Percentiles rank a stretch among this genome's conserved stretches.
These are phyloP conservation scores for Dermatophagoides farinae DNA, from an alignment of 1,140 invertebrate genomes.

Conservation along the genomic window DNA sequence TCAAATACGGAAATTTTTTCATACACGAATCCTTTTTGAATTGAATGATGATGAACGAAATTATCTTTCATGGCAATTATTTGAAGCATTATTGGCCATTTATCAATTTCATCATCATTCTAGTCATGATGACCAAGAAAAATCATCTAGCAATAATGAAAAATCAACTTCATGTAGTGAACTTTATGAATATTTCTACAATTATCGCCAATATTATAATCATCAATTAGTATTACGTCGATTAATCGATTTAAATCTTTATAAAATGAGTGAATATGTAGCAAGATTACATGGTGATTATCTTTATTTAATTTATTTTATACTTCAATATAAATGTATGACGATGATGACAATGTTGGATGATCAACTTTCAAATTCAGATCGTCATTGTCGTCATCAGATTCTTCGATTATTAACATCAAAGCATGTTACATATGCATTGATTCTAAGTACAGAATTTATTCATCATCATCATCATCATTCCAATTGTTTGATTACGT, in stretches of 20 bases:
- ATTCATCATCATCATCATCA: background rate
- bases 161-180: background rate
- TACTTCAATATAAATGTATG: background rate
- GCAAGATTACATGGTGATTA: background rate
- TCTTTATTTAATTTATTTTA: background rate
- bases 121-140: background rate
- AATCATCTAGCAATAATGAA: background rate
- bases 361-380: too few relatives aligned
- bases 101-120: background rate
- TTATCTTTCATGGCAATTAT: background rate
- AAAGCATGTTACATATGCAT: background rate
- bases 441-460: background rate
- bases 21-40: background rate
- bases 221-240: background rate
- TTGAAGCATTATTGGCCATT: background rate
- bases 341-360: too few relatives aligned
- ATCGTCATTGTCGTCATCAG: too few relatives aligned
- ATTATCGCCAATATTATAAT: background rate
- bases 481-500: background rate
- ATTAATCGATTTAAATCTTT: background rate
- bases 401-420: background rate
- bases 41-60: background rate
- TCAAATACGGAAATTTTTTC: background rate
- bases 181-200: background rate
- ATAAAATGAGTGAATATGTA: background rate